A percentile compares a stretch with the other conserved stretches of the same genome.
These are phyloP conservation scores for Sterrhoptilus dennistouni DNA, from an alignment of 2,113 vertebrate species.

Conservation along the genomic window DNA sequence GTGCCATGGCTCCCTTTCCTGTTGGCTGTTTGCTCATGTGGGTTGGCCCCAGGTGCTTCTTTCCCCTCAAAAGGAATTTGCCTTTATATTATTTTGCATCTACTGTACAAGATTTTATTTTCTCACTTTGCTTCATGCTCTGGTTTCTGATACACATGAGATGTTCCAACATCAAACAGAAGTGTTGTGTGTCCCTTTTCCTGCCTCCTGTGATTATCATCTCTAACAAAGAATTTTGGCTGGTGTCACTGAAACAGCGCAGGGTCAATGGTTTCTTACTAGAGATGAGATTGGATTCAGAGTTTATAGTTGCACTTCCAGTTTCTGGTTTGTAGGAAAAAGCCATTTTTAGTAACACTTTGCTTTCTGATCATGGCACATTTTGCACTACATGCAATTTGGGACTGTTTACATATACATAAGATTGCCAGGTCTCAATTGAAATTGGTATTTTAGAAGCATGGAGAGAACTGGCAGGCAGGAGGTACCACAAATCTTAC, in stretches of 20 bases:
- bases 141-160: background rate
- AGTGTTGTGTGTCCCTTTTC: background rate
- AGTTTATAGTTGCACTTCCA: background rate
- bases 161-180: background rate
- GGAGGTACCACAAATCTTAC: background rate
- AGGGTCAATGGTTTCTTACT: background rate
- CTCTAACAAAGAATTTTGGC: background rate
- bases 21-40: accelerated
- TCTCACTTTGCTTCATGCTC: background rate
- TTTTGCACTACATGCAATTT: background rate
- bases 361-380: background rate
- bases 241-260: background rate
- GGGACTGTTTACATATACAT: background rate
- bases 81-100: background rate
- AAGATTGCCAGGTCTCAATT: background rate
- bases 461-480: slow-evolving; percentile 8
- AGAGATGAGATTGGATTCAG: background rate
- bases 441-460: slow-evolving; percentile 11
- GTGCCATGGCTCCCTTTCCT: accelerated
- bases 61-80: background rate
- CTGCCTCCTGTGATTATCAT: background rate
- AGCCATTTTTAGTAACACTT: background rate
- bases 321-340: background rate
- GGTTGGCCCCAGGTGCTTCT: background rate
- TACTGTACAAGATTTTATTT: background rate